Evolutionary conservation across 2,888 invertebrate species (phyloP).

Genomic region (Polydrusus cervinus): DNA sequence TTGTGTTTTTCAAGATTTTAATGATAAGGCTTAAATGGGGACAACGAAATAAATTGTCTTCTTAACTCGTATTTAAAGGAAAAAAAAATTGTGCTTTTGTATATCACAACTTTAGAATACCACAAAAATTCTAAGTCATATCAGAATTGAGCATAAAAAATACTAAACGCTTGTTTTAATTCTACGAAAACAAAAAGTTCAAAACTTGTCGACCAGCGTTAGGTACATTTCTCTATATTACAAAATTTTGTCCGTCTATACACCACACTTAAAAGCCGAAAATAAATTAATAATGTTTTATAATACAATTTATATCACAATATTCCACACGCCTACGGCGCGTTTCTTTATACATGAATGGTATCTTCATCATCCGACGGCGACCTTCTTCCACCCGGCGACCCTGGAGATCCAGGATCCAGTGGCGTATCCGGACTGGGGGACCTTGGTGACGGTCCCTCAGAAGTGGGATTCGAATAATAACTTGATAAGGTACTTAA

Average conservation of each 20-base stretch:
- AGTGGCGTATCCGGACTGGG: conserved; percentile 74
- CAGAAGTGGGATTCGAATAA: conserved; percentile 74
- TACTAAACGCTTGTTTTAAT: not conserved
- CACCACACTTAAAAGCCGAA: conserved; percentile 68
- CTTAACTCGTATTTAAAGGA: too few relatives aligned
- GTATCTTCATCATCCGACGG: conserved; percentile 78
- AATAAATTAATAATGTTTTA: conserved; percentile 68
- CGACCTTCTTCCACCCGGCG: conserved; percentile 68
- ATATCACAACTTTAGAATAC: too few relatives aligned
- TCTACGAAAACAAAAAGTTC: conserved; percentile 6
- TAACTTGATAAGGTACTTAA: conserved; percentile 75
- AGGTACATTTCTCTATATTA: conserved; percentile 48
- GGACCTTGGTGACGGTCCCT: conserved; percentile 73
- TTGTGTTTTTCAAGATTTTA: too few relatives aligned
- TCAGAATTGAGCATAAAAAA: too few relatives aligned
- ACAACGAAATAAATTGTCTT: too few relatives aligned
- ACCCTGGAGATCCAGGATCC: conserved; percentile 77
- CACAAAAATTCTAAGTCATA: too few relatives aligned
- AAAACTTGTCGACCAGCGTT: not conserved
- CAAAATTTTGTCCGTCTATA: conserved; percentile 63
- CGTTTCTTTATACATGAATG: conserved; percentile 74
- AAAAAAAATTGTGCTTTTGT: too few relatives aligned
- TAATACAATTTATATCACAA: conserved; percentile 68
- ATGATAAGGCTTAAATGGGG: too few relatives aligned
- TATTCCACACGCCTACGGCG: conserved; percentile 55